Conservation (phyloP, 2,888 invertebrate genomes). For the Sphaerophoria taeniata region DNA sequence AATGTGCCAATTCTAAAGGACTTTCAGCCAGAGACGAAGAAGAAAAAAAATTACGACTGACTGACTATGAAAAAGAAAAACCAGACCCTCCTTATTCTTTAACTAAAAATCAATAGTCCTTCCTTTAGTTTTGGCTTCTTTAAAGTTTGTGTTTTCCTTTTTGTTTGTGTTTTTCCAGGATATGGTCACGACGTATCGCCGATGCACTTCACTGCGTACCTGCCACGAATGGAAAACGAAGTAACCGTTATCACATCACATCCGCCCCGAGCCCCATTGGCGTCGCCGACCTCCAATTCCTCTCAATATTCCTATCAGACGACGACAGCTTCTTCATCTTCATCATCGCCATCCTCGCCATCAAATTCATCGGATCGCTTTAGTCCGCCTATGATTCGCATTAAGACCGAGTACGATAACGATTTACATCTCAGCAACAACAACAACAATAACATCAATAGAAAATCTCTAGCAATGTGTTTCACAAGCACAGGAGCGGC, state of each 20-base stretch:
- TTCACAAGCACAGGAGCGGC: conserved; percentile 94
- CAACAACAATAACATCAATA: conserved; percentile 49
- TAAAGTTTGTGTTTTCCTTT: conserved; percentile 51
- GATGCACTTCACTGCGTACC: conserved; percentile 90
- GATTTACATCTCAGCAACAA: conserved; percentile 58
- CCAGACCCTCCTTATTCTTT: conserved; percentile 16
- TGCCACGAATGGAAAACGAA: conserved; percentile 86
- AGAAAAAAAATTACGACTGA: conserved; percentile 26
- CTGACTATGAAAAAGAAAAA: conserved; percentile 30
- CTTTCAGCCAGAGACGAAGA: neutral
- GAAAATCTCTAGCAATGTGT: conserved; percentile 91
- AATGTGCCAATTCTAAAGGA: conserved; percentile 67
- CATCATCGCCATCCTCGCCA: conserved; percentile 78
- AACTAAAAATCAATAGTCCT: conserved; percentile 62
- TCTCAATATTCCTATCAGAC: conserved; percentile 80
- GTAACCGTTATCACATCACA: conserved; percentile 84
- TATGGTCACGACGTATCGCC: conserved; percentile 91
- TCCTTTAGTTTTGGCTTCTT: conserved; percentile 6
- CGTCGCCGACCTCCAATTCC: conserved; percentile 78
- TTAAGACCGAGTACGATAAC: conserved; percentile 79
- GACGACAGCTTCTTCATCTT: conserved; percentile 46
- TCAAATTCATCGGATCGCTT: conserved; percentile 82
- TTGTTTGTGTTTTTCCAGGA: conserved; percentile 84
- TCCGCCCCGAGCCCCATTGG: conserved; percentile 81
- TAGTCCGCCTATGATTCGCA: conserved; percentile 80